Evolutionary conservation across 2,797 vertebrate species (phyloP).

Genomic region (Masticophis lateralis): DNA sequence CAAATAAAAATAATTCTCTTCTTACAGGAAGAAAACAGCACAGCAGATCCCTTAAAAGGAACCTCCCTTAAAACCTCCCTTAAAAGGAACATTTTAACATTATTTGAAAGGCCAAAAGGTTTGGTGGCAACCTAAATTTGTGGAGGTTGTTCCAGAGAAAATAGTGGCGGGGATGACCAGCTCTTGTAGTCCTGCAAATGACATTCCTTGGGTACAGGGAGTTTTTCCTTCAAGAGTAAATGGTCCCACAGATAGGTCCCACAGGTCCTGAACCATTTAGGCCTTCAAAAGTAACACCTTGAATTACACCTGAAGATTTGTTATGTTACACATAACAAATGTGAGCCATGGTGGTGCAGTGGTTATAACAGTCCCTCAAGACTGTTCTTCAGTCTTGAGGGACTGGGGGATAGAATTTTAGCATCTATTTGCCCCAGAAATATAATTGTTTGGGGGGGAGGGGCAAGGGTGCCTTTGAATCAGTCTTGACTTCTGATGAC

Average conservation of each 20-base stretch:
- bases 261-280: neutral
- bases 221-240: neutral
- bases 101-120: neutral
- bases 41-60: neutral
- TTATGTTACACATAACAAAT: neutral
- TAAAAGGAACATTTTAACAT: neutral
- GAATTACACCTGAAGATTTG: neutral
- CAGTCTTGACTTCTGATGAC: too few relatives aligned
- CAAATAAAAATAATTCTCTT: neutral
- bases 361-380: too few relatives aligned
- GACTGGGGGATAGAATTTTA: too few relatives aligned
- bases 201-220: neutral
- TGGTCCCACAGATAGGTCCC: neutral
- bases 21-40: neutral
- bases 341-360: too few relatives aligned
- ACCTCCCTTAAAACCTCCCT: neutral
- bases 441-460: too few relatives aligned
- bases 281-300: neutral
- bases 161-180: neutral
- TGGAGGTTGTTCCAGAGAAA: neutral
- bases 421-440: too few relatives aligned
- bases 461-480: too few relatives aligned
- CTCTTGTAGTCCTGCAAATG: neutral
- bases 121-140: neutral
- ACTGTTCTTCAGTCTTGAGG: too few relatives aligned